phyloP scores from a whole-genome alignment of 2,888 invertebrate species.

The Nomada lathburiana region DNA sequence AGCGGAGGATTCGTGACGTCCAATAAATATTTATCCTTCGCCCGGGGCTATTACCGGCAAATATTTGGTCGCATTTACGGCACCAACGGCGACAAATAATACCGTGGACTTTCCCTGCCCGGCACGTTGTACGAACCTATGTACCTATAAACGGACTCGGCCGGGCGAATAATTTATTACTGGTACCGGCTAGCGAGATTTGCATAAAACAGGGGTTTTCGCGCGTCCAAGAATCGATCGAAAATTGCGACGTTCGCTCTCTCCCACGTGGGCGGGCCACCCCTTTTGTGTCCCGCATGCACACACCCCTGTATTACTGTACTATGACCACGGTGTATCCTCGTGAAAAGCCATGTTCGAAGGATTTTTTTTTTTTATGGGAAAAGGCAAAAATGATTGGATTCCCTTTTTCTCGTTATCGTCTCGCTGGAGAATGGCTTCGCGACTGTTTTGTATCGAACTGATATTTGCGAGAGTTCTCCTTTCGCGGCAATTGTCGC shows the following conservation, averaged over 20 bases:
- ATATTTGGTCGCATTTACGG: slow-evolving; percentile 74
- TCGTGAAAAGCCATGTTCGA: slow-evolving; percentile 18
- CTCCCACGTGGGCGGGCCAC: slow-evolving; percentile 39
- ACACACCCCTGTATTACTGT: slow-evolving; percentile 4
- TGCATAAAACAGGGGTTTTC: slow-evolving; percentile 77
- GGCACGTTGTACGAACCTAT: slow-evolving; percentile 55
- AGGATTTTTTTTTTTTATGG: slow-evolving; percentile 3
- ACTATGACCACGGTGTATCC: slow-evolving; percentile 25
- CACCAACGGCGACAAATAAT: slow-evolving; percentile 73
- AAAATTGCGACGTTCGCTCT: slow-evolving; percentile 72
- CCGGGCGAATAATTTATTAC: slow-evolving; percentile 77
- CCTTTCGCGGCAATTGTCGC: too few species aligned
- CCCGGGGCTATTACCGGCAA: slow-evolving; percentile 71
- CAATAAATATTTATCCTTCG: slow-evolving; percentile 72
- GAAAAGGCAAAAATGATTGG: background rate
- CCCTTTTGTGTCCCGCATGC: background rate
- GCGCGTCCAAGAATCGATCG: slow-evolving; percentile 67
- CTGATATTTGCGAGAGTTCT: too few species aligned
- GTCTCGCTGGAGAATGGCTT: background rate
- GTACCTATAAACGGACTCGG: slow-evolving; percentile 70
- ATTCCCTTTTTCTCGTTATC: background rate
- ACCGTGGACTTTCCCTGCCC: slow-evolving; percentile 33
- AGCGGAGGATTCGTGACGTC: slow-evolving; percentile 57
- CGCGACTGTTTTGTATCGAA: too few species aligned
- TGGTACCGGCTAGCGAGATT: slow-evolving; percentile 69